Base-by-base conservation (phyloP, 2,113 vertebrate species). In the Brachionichthys hirsutus region DNA sequence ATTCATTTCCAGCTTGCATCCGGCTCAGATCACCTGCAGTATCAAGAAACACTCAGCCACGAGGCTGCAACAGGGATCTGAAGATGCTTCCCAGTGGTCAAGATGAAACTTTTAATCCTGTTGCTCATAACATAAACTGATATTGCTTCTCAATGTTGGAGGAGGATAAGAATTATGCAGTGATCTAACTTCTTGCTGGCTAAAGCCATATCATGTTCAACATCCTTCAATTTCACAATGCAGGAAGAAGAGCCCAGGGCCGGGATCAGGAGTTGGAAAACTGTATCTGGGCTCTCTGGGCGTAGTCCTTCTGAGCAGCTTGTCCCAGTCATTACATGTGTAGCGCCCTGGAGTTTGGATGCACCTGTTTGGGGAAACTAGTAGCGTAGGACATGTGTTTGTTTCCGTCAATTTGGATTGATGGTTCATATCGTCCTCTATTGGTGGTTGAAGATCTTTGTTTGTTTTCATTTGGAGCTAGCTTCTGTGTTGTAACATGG, bases 101-200 rank as follows among this genome's bases (percentile, higher is more conserved):
- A 71, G 65, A 80, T 83, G 77, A 78, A 77, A 60, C 62, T 54
- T 22, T 47, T 73, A 77, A 84, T 78, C 61, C 73, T 67, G 77
- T 73, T 65, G 34, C 69, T 69, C 46, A 74, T 51, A 74, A 72
- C 80, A 75, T 58, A 67, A 73, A 62, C 35, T 47, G 45, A 77
- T 67, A 80, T 67, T 75, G 55, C 77, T 78, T 50, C 76, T 81
- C 22, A 17, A 73, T 85, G 63, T 66, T 46, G 2, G 43, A 74
- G 77, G 70, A n/a, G n/a, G n/a, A n/a, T 77, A 75, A 78, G 73
- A 59, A 58, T 67, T 62, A 52, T 74, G 65, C 73, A 71, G 57
- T 57, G 61, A 75, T 67, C 61, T 67, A n/a, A 62, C 75, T 84
- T 67, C 17, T 59, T 63, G 59, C 44, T 62, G 45, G 54, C 40